A percentile compares a stretch with the other conserved stretches of the same genome.
Evolutionary conservation across 2,888 invertebrate species (phyloP).

Genomic region (Idaea straminata): DNA sequence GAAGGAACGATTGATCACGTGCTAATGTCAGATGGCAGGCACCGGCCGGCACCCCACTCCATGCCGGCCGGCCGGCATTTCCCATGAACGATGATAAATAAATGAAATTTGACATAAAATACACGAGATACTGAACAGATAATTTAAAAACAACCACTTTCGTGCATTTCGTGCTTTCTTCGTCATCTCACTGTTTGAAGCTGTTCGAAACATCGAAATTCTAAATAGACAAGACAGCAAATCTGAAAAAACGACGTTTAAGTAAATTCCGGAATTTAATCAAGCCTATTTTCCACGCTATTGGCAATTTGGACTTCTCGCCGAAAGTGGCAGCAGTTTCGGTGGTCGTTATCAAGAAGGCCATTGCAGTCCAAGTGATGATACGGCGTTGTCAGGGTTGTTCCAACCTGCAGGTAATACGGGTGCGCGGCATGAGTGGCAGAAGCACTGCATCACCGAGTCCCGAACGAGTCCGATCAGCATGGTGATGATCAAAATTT

Average conservation of each 20-base stretch:
- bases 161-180: background rate
- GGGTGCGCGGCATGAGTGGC: constrained; percentile 94
- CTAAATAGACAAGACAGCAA: background rate
- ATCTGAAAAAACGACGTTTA: constrained; percentile 8
- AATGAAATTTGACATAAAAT: background rate
- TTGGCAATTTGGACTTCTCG: constrained; percentile 54
- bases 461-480: constrained; percentile 94
- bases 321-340: constrained; percentile 49
- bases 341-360: constrained; percentile 37
- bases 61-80: constrained; percentile 45
- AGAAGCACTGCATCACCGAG: constrained; percentile 96
- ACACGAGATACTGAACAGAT: background rate
- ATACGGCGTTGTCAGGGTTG: constrained; percentile 15
- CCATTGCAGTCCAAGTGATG: constrained; percentile 5
- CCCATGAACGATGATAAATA: background rate
- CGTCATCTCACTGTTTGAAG: background rate
- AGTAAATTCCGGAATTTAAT: constrained; percentile 15
- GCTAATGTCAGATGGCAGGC: constrained; percentile 39
- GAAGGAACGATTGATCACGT: constrained; percentile 40
- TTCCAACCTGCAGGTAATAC: constrained; percentile 87
- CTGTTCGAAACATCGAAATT: background rate
- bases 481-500: constrained; percentile 81
- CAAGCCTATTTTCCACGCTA: constrained; percentile 26
- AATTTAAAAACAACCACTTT: background rate
- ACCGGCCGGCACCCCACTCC: constrained; percentile 40